A percentile compares a stretch with the other conserved stretches of the same genome.
Conservation (phyloP, 1,140 invertebrate species). For the Lordiphosa clarofinis region DNA sequence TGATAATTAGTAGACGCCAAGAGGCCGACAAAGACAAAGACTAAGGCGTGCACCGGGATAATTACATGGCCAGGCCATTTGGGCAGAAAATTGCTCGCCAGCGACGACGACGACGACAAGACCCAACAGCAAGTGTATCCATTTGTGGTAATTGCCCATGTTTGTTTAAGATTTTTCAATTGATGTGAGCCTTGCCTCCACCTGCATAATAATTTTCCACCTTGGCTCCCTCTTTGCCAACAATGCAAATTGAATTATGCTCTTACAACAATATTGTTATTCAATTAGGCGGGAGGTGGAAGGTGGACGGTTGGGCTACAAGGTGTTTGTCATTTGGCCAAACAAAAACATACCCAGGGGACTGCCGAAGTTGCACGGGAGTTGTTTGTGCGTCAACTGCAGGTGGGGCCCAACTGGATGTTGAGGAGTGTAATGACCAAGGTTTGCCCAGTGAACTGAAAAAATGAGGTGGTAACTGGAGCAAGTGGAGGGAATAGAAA, state of each 20-base stretch:
- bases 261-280: slow-evolving; percentile 61
- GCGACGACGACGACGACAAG: slow-evolving; percentile 9
- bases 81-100: slow-evolving; percentile 40
- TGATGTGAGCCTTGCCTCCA: slow-evolving; percentile 15
- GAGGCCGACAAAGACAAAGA: slow-evolving; percentile 56
- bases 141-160: slow-evolving; percentile 42
- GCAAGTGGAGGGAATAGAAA: too few relatives aligned
- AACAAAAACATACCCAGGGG: slow-evolving; percentile 28
- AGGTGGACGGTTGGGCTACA: slow-evolving; percentile 2
- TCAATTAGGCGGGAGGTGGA: slow-evolving; percentile 47
- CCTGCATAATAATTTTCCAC: slow-evolving; percentile 31
- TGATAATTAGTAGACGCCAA: slow-evolving; percentile 69
- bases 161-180: slow-evolving; percentile 46
- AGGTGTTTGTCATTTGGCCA: slow-evolving; percentile 34
- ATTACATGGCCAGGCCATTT: slow-evolving; percentile 62
- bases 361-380: too few relatives aligned
- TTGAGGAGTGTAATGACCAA: too few relatives aligned
- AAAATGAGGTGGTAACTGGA: too few relatives aligned
- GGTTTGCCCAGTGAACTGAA: too few relatives aligned
- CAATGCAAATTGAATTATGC: slow-evolving; percentile 68
- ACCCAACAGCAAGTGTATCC: slow-evolving; percentile 43
- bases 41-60: slow-evolving; percentile 30
- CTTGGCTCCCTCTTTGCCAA: slow-evolving; percentile 16
- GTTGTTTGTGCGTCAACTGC: too few relatives aligned
- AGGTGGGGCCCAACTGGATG: too few relatives aligned